These are phyloP conservation scores for Pantherophis alleghaniensis DNA, from an alignment of 2,797 vertebrate genomes.

Conservation along the genomic window DNA sequence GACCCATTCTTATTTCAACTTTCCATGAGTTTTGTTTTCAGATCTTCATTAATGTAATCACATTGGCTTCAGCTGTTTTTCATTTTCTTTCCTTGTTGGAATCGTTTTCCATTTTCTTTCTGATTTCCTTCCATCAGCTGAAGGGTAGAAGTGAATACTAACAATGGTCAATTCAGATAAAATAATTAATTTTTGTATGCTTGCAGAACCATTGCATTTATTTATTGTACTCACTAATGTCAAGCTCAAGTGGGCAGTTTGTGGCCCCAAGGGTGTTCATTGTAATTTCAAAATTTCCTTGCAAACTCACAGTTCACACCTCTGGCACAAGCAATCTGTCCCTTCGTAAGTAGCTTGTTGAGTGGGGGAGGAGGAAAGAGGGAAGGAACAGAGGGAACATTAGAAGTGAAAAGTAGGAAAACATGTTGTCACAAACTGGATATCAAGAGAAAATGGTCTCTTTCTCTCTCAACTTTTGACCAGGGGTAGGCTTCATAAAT, in stretches of 20 bases:
- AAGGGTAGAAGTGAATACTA: neutral
- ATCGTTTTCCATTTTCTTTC: neutral
- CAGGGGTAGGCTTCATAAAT: too few species aligned
- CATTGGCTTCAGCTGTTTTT: neutral
- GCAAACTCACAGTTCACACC: neutral
- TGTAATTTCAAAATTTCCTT: neutral
- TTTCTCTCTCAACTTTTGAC: too few species aligned
- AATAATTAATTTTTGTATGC: neutral
- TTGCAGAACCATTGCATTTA: neutral
- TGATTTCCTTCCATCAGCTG: neutral
- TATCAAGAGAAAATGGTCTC: neutral
- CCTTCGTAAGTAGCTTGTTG: neutral
- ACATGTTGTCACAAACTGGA: neutral
- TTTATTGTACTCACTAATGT: neutral
- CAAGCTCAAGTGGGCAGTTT: neutral
- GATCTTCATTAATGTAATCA: neutral
- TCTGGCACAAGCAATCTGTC: neutral
- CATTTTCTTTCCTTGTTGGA: neutral
- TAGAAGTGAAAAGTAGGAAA: neutral
- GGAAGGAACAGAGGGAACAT: neutral
- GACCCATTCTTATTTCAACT: neutral
- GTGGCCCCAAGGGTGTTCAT: neutral
- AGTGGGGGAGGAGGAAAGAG: neutral
- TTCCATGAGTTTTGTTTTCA: neutral
- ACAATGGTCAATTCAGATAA: neutral